Percentiles rank a stretch among this genome's conserved stretches.
phyloP scores from a whole-genome alignment of 2,113 vertebrate species.

The Ceratotherium simum region DNA sequence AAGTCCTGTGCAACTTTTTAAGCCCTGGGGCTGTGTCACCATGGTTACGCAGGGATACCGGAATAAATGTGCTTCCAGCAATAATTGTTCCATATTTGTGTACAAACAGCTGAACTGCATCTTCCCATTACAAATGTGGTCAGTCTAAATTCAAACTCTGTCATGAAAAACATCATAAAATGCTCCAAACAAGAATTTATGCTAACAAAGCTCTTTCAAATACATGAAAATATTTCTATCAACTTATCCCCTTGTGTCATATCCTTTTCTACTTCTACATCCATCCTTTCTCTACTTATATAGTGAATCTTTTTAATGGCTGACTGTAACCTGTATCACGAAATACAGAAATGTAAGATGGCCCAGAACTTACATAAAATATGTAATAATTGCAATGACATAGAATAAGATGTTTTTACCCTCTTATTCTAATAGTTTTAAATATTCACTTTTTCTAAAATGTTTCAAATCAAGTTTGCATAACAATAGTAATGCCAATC shows the following conservation, averaged over 20 bases:
- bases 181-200: constrained; percentile 50
- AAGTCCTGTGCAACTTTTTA: constrained; percentile 54
- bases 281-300: not conserved
- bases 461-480: not conserved
- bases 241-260: not conserved
- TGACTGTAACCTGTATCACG: not conserved
- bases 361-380: not conserved
- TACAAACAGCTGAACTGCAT: constrained; percentile 79
- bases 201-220: constrained; percentile 64
- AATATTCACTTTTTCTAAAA: not conserved
- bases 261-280: not conserved
- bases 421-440: not conserved
- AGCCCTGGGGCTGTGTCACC: constrained; percentile 61
- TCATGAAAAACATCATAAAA: constrained; percentile 43
- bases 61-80: constrained; percentile 72
- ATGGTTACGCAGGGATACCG: constrained; percentile 75
- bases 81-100: constrained; percentile 79
- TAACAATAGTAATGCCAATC: not conserved
- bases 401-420: not conserved
- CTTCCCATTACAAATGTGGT: constrained; percentile 72
- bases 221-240: constrained; percentile 43
- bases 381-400: not conserved
- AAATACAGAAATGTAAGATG: not conserved
- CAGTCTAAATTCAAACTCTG: constrained; percentile 72
- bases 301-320: not conserved